Conservation (phyloP, 2,113 vertebrate species). For the Meles meles region DNA sequence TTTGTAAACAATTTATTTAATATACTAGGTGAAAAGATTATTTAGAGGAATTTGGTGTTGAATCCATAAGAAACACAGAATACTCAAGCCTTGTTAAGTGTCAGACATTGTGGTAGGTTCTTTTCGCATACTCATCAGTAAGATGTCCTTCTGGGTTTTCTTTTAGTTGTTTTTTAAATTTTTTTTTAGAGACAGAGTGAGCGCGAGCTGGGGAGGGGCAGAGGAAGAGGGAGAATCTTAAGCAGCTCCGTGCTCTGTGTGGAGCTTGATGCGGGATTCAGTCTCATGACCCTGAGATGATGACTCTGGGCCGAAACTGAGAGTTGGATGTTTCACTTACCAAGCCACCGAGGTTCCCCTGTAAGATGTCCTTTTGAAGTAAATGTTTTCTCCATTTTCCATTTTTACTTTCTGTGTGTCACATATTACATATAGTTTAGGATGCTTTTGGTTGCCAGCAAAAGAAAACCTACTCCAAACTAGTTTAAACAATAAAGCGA, state of each 20-base stretch:
- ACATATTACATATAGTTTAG: neutral
- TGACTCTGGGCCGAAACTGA: neutral
- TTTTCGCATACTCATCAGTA: neutral
- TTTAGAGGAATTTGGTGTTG: neutral
- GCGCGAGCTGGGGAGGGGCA: neutral
- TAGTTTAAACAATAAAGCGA: neutral
- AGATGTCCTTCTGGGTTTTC: neutral
- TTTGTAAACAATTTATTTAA: neutral
- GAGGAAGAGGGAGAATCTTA: neutral
- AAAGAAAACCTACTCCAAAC: neutral
- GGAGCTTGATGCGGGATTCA: neutral
- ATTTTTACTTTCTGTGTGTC: neutral
- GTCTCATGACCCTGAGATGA: neutral
- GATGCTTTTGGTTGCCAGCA: neutral
- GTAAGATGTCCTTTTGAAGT: neutral
- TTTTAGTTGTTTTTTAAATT: neutral
- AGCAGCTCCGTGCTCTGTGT: neutral
- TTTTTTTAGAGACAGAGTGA: neutral
- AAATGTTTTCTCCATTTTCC: neutral
- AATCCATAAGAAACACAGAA: neutral
- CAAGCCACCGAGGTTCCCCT: neutral
- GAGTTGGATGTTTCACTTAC: neutral
- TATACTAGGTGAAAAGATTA: neutral
- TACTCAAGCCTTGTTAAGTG: neutral
- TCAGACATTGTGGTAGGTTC: neutral